Evolutionary conservation across 2,888 invertebrate species (phyloP), one percentile per base, ranked within the genome.

Genomic region (Priocnemis perturbator): DNA sequence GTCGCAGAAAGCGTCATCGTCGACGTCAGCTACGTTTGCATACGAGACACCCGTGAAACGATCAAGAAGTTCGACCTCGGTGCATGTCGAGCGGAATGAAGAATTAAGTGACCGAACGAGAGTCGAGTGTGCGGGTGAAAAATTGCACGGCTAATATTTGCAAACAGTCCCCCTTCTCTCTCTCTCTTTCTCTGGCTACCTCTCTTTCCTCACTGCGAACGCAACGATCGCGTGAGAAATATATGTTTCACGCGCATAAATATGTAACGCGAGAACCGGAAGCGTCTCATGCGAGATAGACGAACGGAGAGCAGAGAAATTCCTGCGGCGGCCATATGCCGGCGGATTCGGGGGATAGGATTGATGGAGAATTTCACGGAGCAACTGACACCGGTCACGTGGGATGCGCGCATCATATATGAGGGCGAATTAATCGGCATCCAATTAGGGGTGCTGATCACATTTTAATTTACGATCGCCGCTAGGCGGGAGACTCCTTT

Each of bases 331-430:
- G 66, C 84, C 84, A 85, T 85, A 85, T 85, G 84, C 73, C 78
- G 71, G 75, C 82, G 80, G 82, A 84, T 84, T 75, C 44, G 78
- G 80, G 80, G 83, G 79, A 85, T 86, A 76, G 80, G 79, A 86
- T 86, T 77, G 80, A 86, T 85, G 85, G 74, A 79, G 68, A 73
- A 86, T 86, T 86, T 86, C 83, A 86, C 83, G 86, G 79, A 69
- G 81, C 86, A 86, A 85, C 86, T 86, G 86, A 83, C 86, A 84
- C 84, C 81, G 73, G 69, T 50, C 56, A 45, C 45, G 61, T 64
- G 37, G 61, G 55, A 23, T 15, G 52, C 59, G 48, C 58, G 60
- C 63, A 71, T 77, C 73, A 67, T 71, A 69, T 63, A 75, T 60
- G 66, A 62, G 66, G 64, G 73, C 53, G 62, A 74, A 84, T 84